These are phyloP conservation scores for Salticus scenicus DNA, from an alignment of 2,888 invertebrate species.

Conservation along the genomic window DNA sequence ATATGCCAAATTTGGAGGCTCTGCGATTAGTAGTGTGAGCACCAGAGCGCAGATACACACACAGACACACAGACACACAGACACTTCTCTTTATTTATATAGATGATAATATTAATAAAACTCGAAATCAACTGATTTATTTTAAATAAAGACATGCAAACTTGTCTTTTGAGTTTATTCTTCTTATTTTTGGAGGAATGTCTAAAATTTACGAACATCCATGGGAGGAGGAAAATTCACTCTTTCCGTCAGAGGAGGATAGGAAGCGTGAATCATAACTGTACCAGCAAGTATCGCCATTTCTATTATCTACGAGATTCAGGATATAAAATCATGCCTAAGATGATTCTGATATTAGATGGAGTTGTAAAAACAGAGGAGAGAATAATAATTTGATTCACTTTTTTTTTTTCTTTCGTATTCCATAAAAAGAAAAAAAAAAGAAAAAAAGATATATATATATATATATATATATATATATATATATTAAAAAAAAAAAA, in stretches of 20 bases:
- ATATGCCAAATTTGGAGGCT: too few species aligned
- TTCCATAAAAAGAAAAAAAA: too few species aligned
- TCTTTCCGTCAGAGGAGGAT: not conserved
- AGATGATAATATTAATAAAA: too few species aligned
- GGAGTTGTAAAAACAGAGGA: conserved; percentile 14
- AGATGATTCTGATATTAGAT: not conserved
- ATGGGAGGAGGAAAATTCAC: not conserved
- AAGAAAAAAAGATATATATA: too few species aligned
- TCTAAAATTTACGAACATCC: not conserved
- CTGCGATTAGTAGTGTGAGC: too few species aligned
- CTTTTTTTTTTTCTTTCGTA: not conserved
- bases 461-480: too few species aligned
- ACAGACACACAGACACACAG: too few species aligned
- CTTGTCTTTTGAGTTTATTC: not conserved
- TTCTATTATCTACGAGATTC: not conserved
- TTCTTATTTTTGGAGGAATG: not conserved
- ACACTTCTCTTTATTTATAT: too few species aligned
- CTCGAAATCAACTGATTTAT: too few species aligned
- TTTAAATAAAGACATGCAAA: not conserved
- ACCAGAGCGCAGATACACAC: too few species aligned
- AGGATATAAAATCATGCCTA: not conserved
- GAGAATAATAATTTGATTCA: not conserved
- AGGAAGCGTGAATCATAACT: not conserved
- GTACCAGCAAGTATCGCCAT: not conserved
- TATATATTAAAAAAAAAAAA: too few species aligned